Evolutionary conservation across 2,888 invertebrate genomes (phyloP), one percentile per base, ranked within the genome.

Genomic region (Boloria selene): DNA sequence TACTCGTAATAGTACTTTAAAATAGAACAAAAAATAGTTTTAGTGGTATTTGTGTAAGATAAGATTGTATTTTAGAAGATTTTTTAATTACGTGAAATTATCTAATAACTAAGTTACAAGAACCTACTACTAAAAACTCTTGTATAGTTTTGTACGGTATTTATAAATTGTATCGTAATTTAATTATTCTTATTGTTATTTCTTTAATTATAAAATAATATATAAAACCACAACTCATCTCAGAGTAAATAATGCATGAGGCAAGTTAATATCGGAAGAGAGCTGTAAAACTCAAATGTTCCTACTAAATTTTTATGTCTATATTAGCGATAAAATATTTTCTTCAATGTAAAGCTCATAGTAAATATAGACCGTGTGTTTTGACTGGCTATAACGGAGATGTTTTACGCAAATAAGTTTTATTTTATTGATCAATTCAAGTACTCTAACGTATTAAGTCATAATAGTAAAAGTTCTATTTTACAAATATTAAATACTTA

Each of bases 261-360:
- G 52, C 22, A 64, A 55, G 31, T 64, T 64, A 55, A 64, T 64
- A 67, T 67, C 61, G 53, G 42, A 64, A 61, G 52, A 61, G 53
- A 61, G 68, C 61, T 58, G 64, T 68, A 68, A 68, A 67, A 64
- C 42, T 68, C 53, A 59, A 68, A 64, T 61, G 58, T 50, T 61
- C 45, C 38, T 64, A 44, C 52, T 64, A 67, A 64, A 64, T 53
- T 53, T 67, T 68, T 61, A 68, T 64, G 64, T 61, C 61, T 64
- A 61, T 68, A 68, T 68, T 64, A 61, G 61, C 56, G 52, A 61
- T 67, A 60, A 63, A 63, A 45, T 54, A 53, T 64, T 56, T 64
- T 54, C 55, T 67, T 65, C 65, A 62, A 59, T 50, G 59, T 45
- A 56, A 61, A 61, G 49, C 59, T 61, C 50, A 61, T 50, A 50